phyloP scores from a whole-genome alignment of 2,797 vertebrate species.

The Poeciliopsis gracilis region DNA sequence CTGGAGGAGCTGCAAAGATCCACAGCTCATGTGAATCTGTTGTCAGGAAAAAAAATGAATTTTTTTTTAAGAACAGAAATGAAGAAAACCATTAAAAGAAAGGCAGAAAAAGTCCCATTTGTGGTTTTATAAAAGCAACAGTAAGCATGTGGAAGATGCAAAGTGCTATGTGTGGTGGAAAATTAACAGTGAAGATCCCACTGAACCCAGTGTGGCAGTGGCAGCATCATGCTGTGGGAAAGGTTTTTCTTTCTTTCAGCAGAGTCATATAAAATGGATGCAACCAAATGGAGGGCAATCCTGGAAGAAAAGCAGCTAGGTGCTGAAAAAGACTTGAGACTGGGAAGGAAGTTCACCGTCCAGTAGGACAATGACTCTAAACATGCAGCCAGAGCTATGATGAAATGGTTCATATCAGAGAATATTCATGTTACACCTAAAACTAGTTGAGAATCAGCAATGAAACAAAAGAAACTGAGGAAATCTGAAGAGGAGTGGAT shows the following conservation, averaged over 20 bases:
- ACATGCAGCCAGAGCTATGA: background rate
- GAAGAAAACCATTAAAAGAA: background rate
- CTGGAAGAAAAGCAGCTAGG: background rate
- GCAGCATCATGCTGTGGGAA: background rate
- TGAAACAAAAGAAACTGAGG: background rate
- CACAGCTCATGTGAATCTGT: background rate
- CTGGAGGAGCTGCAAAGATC: background rate
- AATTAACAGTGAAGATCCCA: background rate
- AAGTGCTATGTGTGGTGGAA: background rate
- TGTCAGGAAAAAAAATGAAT: background rate
- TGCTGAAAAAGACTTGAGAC: background rate
- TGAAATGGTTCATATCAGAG: background rate
- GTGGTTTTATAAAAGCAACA: background rate
- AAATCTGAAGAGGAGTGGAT: background rate
- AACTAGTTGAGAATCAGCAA: background rate
- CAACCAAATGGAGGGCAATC: background rate
- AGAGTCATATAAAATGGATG: background rate
- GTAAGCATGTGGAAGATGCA: background rate
- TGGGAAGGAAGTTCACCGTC: background rate
- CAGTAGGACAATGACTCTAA: background rate
- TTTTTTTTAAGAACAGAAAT: background rate
- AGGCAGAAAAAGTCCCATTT: background rate
- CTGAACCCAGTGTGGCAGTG: background rate
- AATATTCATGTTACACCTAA: background rate
- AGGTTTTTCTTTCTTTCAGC: background rate